phyloP scores from a whole-genome alignment of 2,113 vertebrate genomes.

The Salvelinus sp. region DNA sequence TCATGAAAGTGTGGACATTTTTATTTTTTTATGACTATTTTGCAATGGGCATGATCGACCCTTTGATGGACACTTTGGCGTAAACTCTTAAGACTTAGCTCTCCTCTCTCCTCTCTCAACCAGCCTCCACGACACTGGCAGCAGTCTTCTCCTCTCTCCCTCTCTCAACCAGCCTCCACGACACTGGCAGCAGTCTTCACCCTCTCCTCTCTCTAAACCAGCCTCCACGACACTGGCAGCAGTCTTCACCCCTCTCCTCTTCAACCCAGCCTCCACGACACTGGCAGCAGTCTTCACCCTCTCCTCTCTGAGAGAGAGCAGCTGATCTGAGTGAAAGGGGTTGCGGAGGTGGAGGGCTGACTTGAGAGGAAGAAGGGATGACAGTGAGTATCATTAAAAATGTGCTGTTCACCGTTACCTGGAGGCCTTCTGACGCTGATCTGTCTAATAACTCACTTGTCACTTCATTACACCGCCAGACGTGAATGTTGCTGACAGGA shows the following conservation, averaged over 20 bases:
- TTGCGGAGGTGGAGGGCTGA: slow-evolving; percentile 67
- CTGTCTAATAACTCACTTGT: slow-evolving; percentile 95
- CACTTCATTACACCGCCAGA: slow-evolving; percentile 91
- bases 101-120: slow-evolving; percentile 18
- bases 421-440: slow-evolving; percentile 87
- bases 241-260: no score
- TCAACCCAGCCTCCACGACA: slow-evolving; percentile 44
- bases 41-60: no score
- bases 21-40: no score
- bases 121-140: slow-evolving; percentile 43
- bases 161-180: no score
- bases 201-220: slow-evolving; percentile 28
- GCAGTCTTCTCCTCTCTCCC: slow-evolving; percentile 29
- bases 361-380: slow-evolving; percentile 66
- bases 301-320: slow-evolving; percentile 23
- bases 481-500: slow-evolving; percentile 87
- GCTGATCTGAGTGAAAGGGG: slow-evolving; percentile 58
- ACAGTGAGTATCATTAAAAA: slow-evolving; percentile 73
- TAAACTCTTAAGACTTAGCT: no score
- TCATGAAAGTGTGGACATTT: no score
- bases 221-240: no score
- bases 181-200: slow-evolving; percentile 40
- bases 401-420: slow-evolving; percentile 71
- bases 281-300: slow-evolving; percentile 40
- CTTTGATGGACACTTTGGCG: no score